A percentile compares a stretch with the other conserved stretches of the same genome.
Evolutionary conservation across 1,140 invertebrate species (phyloP).

Genomic region (Drosophila leontia): DNA sequence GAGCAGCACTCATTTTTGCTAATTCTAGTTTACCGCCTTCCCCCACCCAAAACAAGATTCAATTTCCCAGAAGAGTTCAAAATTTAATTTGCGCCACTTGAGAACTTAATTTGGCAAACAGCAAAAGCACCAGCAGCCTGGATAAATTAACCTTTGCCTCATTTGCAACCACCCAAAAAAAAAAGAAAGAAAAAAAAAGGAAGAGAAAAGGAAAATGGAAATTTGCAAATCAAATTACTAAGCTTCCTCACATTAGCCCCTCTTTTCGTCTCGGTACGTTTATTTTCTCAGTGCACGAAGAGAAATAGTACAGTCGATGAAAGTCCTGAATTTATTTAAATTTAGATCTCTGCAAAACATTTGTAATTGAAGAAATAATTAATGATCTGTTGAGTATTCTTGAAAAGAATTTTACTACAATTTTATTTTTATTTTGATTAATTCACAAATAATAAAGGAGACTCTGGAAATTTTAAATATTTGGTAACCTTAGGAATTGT

Average conservation of each 20-base stretch:
- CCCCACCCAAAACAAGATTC: background rate
- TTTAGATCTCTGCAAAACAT: background rate
- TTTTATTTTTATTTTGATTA: no score
- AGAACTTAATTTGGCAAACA: constrained; percentile 31
- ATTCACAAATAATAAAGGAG: no score
- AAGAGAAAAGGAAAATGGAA: constrained; percentile 7
- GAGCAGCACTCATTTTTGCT: background rate
- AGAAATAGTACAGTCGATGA: background rate
- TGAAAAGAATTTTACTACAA: no score
- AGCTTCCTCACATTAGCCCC: constrained; percentile 43
- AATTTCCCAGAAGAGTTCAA: constrained; percentile 6
- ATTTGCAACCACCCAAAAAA: constrained; percentile 13
- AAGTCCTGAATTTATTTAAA: background rate
- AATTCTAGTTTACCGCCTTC: background rate
- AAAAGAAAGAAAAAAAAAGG: background rate
- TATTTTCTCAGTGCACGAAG: constrained; percentile 6
- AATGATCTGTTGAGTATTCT: no score
- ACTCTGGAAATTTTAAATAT: no score
- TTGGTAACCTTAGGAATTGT: no score
- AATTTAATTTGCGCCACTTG: constrained; percentile 36
- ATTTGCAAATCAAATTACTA: constrained; percentile 58
- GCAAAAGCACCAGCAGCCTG: background rate
- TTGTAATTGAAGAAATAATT: background rate
- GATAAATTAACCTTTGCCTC: constrained; percentile 29
- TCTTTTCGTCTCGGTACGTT: background rate